Percentiles rank a stretch among this genome's conserved stretches.
Evolutionary conservation across 2,888 invertebrate species (phyloP).

Genomic region (Chrysomela aeneicollis): DNA sequence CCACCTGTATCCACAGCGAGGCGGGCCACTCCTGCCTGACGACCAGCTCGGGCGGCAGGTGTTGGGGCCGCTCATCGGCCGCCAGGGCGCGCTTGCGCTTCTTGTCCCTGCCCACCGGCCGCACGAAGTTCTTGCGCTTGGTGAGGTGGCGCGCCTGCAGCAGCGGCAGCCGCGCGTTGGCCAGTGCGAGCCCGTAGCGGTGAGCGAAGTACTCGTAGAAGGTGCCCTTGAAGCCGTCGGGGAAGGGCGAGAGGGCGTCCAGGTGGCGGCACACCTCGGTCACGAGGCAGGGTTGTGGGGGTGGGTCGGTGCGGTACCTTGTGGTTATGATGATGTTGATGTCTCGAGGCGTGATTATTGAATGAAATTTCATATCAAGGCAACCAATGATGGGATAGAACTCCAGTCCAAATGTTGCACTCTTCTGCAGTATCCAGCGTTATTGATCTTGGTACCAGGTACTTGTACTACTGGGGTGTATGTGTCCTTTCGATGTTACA

Average conservation of each 20-base stretch:
- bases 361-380: too few relatives aligned
- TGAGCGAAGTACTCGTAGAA: slow-evolving; percentile 79
- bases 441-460: too few relatives aligned
- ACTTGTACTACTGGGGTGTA: too few relatives aligned
- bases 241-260: slow-evolving; percentile 73
- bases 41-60: slow-evolving; percentile 89
- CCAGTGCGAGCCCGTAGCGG: too few relatives aligned
- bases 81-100: slow-evolving; percentile 60
- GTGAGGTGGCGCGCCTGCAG: slow-evolving; percentile 80
- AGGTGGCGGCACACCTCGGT: slow-evolving; percentile 64
- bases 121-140: slow-evolving; percentile 67
- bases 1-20: slow-evolving; percentile 72
- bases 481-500: too few relatives aligned
- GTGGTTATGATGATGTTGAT: background rate
- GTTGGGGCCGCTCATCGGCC: slow-evolving; percentile 70
- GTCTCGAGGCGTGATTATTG: background rate
- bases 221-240: slow-evolving; percentile 65
- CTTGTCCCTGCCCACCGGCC: slow-evolving; percentile 60
- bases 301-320: background rate
- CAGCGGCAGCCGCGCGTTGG: slow-evolving; percentile 75
- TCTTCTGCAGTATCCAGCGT: too few relatives aligned
- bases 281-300: background rate
- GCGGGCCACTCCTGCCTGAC: slow-evolving; percentile 75
- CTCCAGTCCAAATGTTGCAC: too few relatives aligned
- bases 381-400: too few relatives aligned